Base-by-base conservation (phyloP, 1,140 invertebrate genomes). In the Myzus persicae region DNA sequence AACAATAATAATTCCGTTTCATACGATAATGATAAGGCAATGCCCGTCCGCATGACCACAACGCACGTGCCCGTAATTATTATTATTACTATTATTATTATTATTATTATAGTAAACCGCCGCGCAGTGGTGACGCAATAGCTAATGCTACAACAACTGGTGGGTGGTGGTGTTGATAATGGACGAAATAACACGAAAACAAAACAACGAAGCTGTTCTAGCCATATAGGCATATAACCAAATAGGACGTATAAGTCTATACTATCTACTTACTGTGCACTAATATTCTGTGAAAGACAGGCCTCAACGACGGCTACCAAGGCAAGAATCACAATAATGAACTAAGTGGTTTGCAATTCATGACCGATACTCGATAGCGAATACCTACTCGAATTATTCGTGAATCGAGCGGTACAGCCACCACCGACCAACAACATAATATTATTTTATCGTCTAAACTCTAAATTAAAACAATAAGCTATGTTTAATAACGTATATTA, bases 1-100 rank as follows among this genome's bases (percentile, higher is more conserved):
- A 76, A 76, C 59, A 76, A 76, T n/a, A 76, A 76, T n/a, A 76
- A 76, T 76, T 76, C 5, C 59, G 59, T 76, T 76, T 76, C 31
- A n/a, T 76, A 76, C 59, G 59, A 76, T 76, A 76, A 76, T 76
- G 59, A 76, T 76, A 76, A 76, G 59, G 59, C 31, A n/a, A 76
- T 76, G 59, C 59, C 31, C 14, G 26, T n/a, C n/a, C n/a, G n/a
- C n/a, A n/a, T n/a, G 26, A 31, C 26, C 7, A 59, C 59, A n/a
- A 67, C 59, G 59, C 59, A 76, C 59, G 59, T 76, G 59, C 59
- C 31, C 59, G 59, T 76, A n/a, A n/a, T n/a, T n/a, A n/a, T 67
- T 67, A 67, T 76, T 76, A 67, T 59, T 67, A 67, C 31, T 76
- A 67, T 59, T 59, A 59, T 59, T 59, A 59, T 59, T 59, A 59